These are phyloP conservation scores for Hyperoplus immaculatus DNA, from an alignment of 2,797 vertebrate species.

Conservation along the genomic window DNA sequence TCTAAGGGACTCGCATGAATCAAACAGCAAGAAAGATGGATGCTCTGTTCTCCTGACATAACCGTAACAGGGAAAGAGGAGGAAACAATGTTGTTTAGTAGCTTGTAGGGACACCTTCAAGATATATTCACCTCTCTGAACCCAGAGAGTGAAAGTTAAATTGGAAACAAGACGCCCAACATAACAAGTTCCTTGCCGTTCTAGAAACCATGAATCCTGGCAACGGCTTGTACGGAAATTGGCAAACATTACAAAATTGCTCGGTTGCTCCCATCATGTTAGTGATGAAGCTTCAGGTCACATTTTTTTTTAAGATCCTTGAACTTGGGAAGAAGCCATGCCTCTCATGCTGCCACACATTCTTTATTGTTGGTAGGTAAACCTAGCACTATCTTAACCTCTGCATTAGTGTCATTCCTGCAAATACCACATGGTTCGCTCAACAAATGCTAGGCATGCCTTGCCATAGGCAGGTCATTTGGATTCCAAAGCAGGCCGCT, in stretches of 20 bases:
- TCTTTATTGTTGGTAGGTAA: conserved; percentile 56
- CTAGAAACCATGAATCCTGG: conserved; percentile 24
- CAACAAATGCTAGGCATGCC: conserved; percentile 39
- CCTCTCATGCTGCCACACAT: conserved; percentile 27
- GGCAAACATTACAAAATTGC: conserved; percentile 14
- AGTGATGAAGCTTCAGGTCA: conserved; percentile 34
- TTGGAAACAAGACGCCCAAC: conserved; percentile 8
- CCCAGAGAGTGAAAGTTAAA: conserved; percentile 16
- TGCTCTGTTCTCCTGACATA: conserved; percentile 47
- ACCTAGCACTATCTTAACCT: conserved; percentile 46
- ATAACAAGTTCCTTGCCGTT: conserved; percentile 10
- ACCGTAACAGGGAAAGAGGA: conserved; percentile 35
- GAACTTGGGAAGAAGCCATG: conserved; percentile 39
- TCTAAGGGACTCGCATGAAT: conserved; percentile 43
- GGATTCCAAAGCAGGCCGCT: neutral
- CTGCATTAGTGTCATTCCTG: conserved; percentile 57
- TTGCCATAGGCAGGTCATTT: neutral
- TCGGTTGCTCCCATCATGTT: conserved; percentile 15
- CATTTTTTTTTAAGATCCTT: conserved; percentile 34
- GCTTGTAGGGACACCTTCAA: conserved; percentile 23
- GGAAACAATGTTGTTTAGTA: conserved; percentile 26
- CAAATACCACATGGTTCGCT: conserved; percentile 56
- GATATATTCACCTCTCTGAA: conserved; percentile 29
- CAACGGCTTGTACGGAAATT: neutral
- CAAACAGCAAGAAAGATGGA: conserved; percentile 50